A percentile compares a stretch with the other conserved stretches of the same genome.
phyloP scores from a whole-genome alignment of 2,113 vertebrate genomes.

The Notarius quadriscutis region DNA sequence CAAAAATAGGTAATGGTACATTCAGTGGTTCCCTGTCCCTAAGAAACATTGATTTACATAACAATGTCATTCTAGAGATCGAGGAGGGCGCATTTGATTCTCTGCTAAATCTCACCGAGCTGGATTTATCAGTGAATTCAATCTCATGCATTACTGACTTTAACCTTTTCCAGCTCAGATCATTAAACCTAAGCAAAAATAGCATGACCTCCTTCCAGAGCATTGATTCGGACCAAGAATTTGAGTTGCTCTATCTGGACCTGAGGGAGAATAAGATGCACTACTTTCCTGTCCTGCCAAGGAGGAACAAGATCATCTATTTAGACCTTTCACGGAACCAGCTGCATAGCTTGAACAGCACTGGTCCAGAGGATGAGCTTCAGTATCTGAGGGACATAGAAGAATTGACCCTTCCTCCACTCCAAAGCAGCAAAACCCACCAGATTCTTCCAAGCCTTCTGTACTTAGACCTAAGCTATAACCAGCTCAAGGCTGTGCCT shows the following conservation, averaged over 20 bases:
- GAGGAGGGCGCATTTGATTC: constrained; percentile 88
- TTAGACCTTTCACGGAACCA: constrained; percentile 88
- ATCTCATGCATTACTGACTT: constrained; percentile 92
- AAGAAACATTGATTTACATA: constrained; percentile 82
- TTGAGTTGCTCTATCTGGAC: constrained; percentile 78
- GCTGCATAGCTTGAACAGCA: constrained; percentile 69
- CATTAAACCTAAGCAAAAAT: constrained; percentile 90
- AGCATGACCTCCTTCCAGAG: constrained; percentile 88
- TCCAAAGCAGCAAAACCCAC: constrained; percentile 53
- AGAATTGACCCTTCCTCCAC: constrained; percentile 49
- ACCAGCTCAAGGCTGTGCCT: constrained; percentile 81
- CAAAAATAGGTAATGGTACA: constrained; percentile 74
- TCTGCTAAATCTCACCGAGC: constrained; percentile 75
- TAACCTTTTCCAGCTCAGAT: constrained; percentile 78
- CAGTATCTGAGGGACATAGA: constrained; percentile 58
- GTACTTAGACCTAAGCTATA: constrained; percentile 90
- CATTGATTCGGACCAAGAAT: constrained; percentile 55
- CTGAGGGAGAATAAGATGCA: constrained; percentile 88
- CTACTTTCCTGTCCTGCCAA: constrained; percentile 81
- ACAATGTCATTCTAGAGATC: constrained; percentile 93
- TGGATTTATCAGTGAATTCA: constrained; percentile 92
- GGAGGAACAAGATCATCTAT: constrained; percentile 74
- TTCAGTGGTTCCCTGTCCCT: constrained; percentile 75
- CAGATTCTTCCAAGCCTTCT: constrained; percentile 67
- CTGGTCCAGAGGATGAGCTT: constrained; percentile 54